phyloP scores from a whole-genome alignment of 2,113 vertebrate species.

The Solea senegalensis region DNA sequence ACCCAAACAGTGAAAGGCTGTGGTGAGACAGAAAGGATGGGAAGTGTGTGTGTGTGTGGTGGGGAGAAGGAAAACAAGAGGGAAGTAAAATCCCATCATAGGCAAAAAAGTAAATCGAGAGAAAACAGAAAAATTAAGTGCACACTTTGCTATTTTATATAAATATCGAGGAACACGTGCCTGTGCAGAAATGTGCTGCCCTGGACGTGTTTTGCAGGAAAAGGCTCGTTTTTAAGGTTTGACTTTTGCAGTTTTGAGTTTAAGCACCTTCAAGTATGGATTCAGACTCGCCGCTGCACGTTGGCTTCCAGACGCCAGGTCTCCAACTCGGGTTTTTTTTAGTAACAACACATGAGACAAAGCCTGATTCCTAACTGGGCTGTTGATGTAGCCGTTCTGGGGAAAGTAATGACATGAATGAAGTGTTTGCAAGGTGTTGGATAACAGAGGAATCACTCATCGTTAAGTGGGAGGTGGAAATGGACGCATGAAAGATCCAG shows the following conservation, averaged over 20 bases:
- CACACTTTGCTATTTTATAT: slow-evolving; percentile 31
- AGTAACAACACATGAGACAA: neutral
- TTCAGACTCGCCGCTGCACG: neutral
- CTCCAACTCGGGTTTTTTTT: slow-evolving; percentile 16
- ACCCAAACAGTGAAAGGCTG: slow-evolving; percentile 52
- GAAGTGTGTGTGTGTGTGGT: neutral
- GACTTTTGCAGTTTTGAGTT: slow-evolving; percentile 3
- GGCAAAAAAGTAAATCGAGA: slow-evolving; percentile 30
- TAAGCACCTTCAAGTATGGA: slow-evolving; percentile 6
- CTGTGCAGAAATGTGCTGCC: slow-evolving; percentile 4
- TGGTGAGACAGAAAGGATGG: slow-evolving; percentile 57
- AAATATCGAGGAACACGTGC: slow-evolving; percentile 18
- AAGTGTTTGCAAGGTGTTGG: neutral
- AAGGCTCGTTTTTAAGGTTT: slow-evolving; percentile 5
- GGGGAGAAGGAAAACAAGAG: slow-evolving; percentile 36
- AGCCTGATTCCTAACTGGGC: neutral
- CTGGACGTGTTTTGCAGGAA: slow-evolving; percentile 13
- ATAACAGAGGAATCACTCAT: slow-evolving; percentile 8
- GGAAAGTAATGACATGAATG: neutral
- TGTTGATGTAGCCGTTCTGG: neutral
- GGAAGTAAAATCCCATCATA: slow-evolving; percentile 38
- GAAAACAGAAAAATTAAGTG: slow-evolving; percentile 35
- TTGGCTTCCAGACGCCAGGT: neutral
- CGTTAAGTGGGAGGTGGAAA: neutral
- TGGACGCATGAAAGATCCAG: slow-evolving; percentile 26